Conservation (phyloP, 2,797 vertebrate genomes). For the Apogon hyalosoma region DNA sequence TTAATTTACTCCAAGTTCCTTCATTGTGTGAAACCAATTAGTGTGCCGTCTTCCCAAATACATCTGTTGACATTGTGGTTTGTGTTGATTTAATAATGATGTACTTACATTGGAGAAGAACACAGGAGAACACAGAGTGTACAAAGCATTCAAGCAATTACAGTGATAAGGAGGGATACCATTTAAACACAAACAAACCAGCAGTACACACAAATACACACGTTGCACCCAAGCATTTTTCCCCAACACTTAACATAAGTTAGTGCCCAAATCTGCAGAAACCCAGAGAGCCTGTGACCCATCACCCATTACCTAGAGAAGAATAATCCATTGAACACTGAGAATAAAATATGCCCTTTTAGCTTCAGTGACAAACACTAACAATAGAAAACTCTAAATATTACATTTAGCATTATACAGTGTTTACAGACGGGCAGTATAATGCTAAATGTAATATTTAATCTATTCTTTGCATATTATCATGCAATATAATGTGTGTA, state of each 20-base stretch:
- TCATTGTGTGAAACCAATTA: constrained; percentile 11
- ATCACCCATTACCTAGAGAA: constrained; percentile 66
- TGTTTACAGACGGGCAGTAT: no score
- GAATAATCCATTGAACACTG: constrained; percentile 42
- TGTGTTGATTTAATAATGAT: constrained; percentile 15
- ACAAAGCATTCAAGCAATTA: constrained; percentile 37
- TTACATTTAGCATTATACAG: no score
- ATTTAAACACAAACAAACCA: constrained; percentile 19
- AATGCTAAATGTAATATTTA: not conserved
- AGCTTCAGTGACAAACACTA: not conserved
- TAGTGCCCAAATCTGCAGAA: constrained; percentile 64
- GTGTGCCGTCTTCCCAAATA: not conserved
- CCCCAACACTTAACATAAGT: constrained; percentile 54
- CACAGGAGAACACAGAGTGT: constrained; percentile 11
- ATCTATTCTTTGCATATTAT: not conserved
- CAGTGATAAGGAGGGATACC: constrained; percentile 25
- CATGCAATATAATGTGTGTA: no score
- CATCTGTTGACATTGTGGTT: not conserved
- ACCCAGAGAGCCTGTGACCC: constrained; percentile 58
- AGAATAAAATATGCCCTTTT: constrained; percentile 9
- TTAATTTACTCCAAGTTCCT: constrained; percentile 13
- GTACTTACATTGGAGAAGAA: constrained; percentile 42
- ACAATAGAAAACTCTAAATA: no score
- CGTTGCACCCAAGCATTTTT: constrained; percentile 56
- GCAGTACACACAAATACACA: constrained; percentile 41